phyloP scores from a whole-genome alignment of 1,140 invertebrate genomes.

The Mamestra configurata region DNA sequence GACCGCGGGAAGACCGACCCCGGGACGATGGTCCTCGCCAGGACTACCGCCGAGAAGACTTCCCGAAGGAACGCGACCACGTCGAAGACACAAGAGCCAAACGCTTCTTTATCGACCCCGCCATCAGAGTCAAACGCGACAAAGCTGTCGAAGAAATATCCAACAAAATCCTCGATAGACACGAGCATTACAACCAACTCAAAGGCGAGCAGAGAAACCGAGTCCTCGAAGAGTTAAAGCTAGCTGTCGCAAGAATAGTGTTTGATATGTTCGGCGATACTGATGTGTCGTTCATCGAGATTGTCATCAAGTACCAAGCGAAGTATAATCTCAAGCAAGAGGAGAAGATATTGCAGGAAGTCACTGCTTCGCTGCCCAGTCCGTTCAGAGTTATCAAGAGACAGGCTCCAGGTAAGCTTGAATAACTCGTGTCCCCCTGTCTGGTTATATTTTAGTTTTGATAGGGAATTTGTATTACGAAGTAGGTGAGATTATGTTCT shows the following conservation, averaged over 20 bases:
- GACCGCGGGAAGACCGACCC: slow-evolving; percentile 20
- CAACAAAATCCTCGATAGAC: slow-evolving; percentile 64
- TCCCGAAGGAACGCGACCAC: slow-evolving; percentile 11
- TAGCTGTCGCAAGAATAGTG: slow-evolving; percentile 61
- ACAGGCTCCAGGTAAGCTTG: slow-evolving; percentile 71
- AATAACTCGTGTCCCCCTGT: not conserved
- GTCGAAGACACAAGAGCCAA: not conserved
- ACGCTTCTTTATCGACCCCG: not conserved
- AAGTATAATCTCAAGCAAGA: slow-evolving; percentile 65
- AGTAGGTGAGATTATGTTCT: not conserved
- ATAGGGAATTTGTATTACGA: not conserved
- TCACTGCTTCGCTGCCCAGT: slow-evolving; percentile 68
- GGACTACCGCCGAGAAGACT: slow-evolving; percentile 36
- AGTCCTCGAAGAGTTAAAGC: slow-evolving; percentile 66
- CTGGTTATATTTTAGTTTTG: not conserved
- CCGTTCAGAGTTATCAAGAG: slow-evolving; percentile 66
- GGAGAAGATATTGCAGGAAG: slow-evolving; percentile 71
- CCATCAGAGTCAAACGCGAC: slow-evolving; percentile 64
- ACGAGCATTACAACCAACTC: slow-evolving; percentile 35
- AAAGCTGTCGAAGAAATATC: slow-evolving; percentile 75
- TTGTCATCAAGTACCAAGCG: slow-evolving; percentile 75
- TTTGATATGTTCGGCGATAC: slow-evolving; percentile 70
- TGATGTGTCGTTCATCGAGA: slow-evolving; percentile 77
- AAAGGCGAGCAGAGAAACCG: slow-evolving; percentile 58
- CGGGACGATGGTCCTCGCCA: slow-evolving; percentile 11